Evolutionary conservation across 2,113 vertebrate species (phyloP), one percentile per base, ranked within the genome.

Genomic region (Bufo gargarizans): DNA sequence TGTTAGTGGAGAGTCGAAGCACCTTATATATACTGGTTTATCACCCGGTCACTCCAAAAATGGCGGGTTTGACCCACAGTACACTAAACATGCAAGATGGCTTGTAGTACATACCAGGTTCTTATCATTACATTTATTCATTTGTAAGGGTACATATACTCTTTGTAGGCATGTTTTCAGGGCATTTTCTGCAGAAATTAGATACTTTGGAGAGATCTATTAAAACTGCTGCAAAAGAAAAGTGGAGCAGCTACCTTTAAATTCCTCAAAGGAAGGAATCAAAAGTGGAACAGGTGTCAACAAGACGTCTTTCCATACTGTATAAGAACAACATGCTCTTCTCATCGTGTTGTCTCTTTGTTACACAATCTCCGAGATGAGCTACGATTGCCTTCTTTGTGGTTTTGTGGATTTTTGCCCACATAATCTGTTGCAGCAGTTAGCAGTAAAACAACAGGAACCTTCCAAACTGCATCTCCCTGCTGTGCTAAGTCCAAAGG

Each of bases 371-470:
- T 17, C 58, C 6, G 14, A 17, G n/a, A 56, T 58, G 55, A 80
- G 56, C 50, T 45, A 9, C 1, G 55, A 59, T 81, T 61, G 78
- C 55, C 72, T 20, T 20, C 72, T 76, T 76, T 49, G 45, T 76
- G 72, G 72, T 50, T 74, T 74, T 74, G 71, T 74, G 49, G 77
- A 11, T 79, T 79, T 79, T 59, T 59, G 55, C 22, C 78, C 78
- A 43, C 78, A 81, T 43, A 47, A 58, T 12, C 77, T 56, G 61
- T 55, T 71, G 47, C 67, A 69, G 49, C 61, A 65, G 55, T 50
- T 47, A 77, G 12, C 56, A 86, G 58, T 43, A 76, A 76, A 77
- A 65, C 9, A 50, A 49, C 3, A 20, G 55, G 55, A 74, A 5
- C 13, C 5, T 86, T 79, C 49, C 20, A 20, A 53, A 77, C 16